These are phyloP conservation scores for Ochropleura leucogaster DNA, from an alignment of 2,888 invertebrate species.

Conservation along the genomic window DNA sequence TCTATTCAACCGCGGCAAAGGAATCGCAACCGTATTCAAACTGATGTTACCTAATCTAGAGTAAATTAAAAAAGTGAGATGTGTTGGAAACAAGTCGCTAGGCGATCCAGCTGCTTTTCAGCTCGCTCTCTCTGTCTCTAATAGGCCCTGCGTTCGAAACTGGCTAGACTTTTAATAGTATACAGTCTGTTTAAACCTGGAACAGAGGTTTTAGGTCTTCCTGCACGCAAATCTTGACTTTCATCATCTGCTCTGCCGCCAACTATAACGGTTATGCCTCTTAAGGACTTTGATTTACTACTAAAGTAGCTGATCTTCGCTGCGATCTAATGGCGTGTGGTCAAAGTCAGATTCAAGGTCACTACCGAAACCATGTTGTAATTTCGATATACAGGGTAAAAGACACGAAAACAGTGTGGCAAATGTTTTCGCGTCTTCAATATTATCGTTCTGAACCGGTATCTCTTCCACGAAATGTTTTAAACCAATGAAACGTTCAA, in stretches of 20 bases:
- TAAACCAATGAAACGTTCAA: background rate
- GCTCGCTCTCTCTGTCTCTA: background rate
- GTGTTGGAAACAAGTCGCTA: background rate
- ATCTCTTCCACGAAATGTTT: too few relatives aligned
- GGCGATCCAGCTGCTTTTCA: background rate
- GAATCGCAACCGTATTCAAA: background rate
- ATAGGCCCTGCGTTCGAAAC: background rate
- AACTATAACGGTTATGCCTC: background rate
- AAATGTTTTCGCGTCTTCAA: too few relatives aligned
- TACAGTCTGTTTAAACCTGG: background rate
- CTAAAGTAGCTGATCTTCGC: background rate
- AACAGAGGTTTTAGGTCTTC: too few relatives aligned
- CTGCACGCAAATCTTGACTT: background rate
- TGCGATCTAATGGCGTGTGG: too few relatives aligned
- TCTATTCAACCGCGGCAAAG: background rate
- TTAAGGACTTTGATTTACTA: background rate
- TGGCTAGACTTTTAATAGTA: background rate
- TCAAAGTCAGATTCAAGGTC: background rate
- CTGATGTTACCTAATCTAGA: background rate
- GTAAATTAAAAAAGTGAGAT: background rate
- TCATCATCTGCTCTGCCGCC: conserved; percentile 6
- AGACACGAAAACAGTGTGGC: too few relatives aligned
- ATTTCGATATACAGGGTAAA: background rate
- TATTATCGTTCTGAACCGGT: too few relatives aligned
- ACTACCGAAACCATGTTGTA: background rate